Evolutionary conservation across 2,888 invertebrate species (phyloP), one percentile per base, ranked within the genome.

Genomic region (Drosophila peninsularis): DNA sequence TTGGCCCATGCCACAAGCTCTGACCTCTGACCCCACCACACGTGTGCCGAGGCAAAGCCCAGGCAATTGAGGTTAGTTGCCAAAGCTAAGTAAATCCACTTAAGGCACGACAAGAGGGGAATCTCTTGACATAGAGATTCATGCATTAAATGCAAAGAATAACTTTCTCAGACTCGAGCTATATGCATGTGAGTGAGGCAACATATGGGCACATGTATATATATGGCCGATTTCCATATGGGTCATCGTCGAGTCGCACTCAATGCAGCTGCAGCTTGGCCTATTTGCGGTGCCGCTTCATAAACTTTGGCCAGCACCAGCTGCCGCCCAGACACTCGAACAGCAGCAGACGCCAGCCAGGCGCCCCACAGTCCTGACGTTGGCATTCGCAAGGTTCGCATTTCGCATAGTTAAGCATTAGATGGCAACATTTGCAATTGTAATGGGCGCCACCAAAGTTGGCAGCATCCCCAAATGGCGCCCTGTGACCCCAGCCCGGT

Each of bases 361-460:
- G 71, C 82, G 89, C 84, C 70, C 68, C 75, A 78, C 75, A 55
- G 68, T 80, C 73, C 78, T 78, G 74, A 17, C 58, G 55, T 53
- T 61, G 56, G 41, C 78, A 60, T 71, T 54, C 17, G 45, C 45
- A 30, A 47, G 45, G 45, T 30, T 56, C 55, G 27, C 39, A 57
- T 57, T 65, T 30, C 55, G 55, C 78, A 68, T 71, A 78, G 81
- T 87, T 74, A 62, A 69, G 62, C 88, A 82, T 81, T 82, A 69
- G 83, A 75, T 75, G 86, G 83, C 86, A 77, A 65, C 77, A 85
- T 85, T 85, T 85, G 88, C 85, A 85, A 85, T 85, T 85, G 88
- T 85, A 85, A 89, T 85, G 78, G 63, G 65, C 60, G 68, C 58
- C 60, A 65, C 63, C 75, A 47, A 58, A 57, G 57, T 73, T 72